Conservation (phyloP, 2,888 invertebrate genomes). For the Parnassius mnemosyne region DNA sequence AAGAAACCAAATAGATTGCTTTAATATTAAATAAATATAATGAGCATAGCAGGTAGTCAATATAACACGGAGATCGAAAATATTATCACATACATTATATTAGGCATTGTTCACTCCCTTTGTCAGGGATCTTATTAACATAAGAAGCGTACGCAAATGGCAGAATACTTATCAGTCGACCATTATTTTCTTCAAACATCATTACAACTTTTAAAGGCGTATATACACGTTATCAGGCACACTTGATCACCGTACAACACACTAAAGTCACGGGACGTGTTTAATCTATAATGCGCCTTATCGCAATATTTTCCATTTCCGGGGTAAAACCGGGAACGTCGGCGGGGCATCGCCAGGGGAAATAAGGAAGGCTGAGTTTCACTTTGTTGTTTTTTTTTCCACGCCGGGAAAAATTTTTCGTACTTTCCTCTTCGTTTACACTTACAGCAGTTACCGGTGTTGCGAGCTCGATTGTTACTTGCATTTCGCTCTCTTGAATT, state of each 20-base stretch:
- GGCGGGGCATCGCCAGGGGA: conserved; percentile 73
- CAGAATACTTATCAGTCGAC: conserved; percentile 43
- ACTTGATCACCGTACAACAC: conserved; percentile 63
- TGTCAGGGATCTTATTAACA: conserved; percentile 28
- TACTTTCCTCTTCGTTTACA: conserved; percentile 76
- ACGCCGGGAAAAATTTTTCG: conserved; percentile 63
- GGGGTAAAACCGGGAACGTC: conserved; percentile 63
- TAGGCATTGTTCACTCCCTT: not conserved
- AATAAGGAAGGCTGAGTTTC: conserved; percentile 79
- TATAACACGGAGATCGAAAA: too few species aligned
- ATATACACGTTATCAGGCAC: conserved; percentile 53
- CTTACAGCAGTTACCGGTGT: conserved; percentile 75
- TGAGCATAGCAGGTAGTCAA: too few species aligned
- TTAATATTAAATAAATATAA: too few species aligned
- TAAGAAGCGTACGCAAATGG: conserved; percentile 49
- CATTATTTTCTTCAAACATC: conserved; percentile 57
- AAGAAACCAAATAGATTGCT: too few species aligned
- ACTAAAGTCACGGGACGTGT: conserved; percentile 67
- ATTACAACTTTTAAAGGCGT: conserved; percentile 58
- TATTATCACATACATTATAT: too few species aligned
- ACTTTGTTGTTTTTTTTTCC: conserved; percentile 70
- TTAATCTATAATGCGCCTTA: conserved; percentile 80
- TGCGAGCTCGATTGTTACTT: conserved; percentile 67
- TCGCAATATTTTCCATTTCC: conserved; percentile 81
- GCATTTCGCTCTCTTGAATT: conserved; percentile 67